Conservation (phyloP, 2,888 invertebrate genomes). For the Ochropleura plecta region DNA sequence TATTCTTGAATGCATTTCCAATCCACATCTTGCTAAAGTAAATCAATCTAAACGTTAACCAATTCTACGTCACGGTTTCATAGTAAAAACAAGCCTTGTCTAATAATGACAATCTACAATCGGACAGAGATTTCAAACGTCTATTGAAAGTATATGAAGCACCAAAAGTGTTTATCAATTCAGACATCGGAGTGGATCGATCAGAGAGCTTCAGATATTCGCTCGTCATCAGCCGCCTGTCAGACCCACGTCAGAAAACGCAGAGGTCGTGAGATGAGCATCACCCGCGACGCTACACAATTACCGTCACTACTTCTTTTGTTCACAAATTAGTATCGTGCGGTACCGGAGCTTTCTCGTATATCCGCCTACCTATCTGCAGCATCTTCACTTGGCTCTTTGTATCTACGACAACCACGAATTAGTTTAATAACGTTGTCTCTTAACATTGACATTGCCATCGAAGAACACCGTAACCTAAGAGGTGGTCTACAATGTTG, state of each 20-base stretch:
- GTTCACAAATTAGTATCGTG: constrained; percentile 47
- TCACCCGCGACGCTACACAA: constrained; percentile 37
- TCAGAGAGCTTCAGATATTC: constrained; percentile 13
- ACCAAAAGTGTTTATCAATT: constrained; percentile 6
- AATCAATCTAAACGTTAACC: constrained; percentile 19
- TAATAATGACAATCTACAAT: neutral
- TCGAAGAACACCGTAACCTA: neutral
- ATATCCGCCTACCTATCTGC: constrained; percentile 33
- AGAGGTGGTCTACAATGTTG: too few relatives aligned
- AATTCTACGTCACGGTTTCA: constrained; percentile 4
- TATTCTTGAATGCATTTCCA: constrained; percentile 20
- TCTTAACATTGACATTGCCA: constrained; percentile 13
- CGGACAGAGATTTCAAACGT: neutral
- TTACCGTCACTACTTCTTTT: constrained; percentile 58
- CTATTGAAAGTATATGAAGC: neutral
- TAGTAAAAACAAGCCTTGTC: neutral
- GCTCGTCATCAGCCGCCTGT: constrained; percentile 3
- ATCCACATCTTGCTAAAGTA: constrained; percentile 18
- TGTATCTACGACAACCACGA: constrained; percentile 19
- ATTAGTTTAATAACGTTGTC: constrained; percentile 34
- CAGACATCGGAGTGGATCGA: neutral
- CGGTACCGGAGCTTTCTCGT: constrained; percentile 41
- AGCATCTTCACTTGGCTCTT: constrained; percentile 15
- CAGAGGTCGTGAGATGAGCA: constrained; percentile 57
- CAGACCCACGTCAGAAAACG: neutral